Conservation (phyloP, 2,113 vertebrate species). For the Catagonus wagneri region DNA sequence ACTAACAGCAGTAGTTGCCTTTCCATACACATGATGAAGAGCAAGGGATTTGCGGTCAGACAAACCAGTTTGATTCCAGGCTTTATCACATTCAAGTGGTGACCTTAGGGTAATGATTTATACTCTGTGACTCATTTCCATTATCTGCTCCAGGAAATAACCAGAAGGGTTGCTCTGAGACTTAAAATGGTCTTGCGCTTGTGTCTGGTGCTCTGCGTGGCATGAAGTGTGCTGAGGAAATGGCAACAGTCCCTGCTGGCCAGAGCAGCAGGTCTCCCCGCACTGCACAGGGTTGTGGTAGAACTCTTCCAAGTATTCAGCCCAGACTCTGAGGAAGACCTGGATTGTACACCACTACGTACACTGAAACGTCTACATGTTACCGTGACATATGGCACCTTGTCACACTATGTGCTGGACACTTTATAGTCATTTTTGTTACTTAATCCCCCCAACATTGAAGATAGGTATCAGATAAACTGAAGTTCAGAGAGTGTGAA, state of each 20-base stretch:
- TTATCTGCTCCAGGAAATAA: not conserved
- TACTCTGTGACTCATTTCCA: not conserved
- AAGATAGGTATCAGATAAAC: not conserved
- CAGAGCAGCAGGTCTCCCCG: not conserved
- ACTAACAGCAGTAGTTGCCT: not conserved
- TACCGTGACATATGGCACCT: not conserved
- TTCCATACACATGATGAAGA: not conserved
- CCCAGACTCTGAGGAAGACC: constrained; percentile 2
- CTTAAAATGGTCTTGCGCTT: not conserved
- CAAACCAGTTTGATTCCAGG: not conserved
- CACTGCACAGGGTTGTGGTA: not conserved
- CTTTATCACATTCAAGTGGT: not conserved
- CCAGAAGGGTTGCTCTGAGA: not conserved
- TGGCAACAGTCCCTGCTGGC: not conserved
- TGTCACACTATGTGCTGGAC: not conserved
- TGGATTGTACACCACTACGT: not conserved
- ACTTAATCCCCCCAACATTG: not conserved
- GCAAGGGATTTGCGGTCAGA: not conserved
- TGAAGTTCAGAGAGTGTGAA: not conserved
- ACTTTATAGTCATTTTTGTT: not conserved
- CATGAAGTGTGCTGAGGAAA: not conserved
- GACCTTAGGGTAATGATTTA: not conserved
- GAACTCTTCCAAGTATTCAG: not conserved
- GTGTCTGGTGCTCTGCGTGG: not conserved
- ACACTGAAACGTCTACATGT: not conserved